Percentiles rank a stretch among this genome's conserved stretches.
These are phyloP conservation scores for Drosophila tsacasi DNA, from an alignment of 1,140 invertebrate genomes.

Conservation along the genomic window DNA sequence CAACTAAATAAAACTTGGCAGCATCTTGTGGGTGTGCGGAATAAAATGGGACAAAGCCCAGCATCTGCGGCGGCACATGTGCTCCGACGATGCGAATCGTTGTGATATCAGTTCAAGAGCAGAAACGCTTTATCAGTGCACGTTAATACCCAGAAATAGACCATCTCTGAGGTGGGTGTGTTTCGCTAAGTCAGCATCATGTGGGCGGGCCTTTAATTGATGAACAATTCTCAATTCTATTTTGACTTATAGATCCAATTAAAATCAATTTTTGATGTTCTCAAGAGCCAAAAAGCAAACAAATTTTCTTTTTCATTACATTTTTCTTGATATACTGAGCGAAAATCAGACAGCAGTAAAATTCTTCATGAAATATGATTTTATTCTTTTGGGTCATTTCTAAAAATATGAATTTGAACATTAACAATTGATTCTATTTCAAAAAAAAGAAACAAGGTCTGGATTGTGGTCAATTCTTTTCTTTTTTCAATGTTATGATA, in stretches of 20 bases:
- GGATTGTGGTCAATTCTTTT: background rate
- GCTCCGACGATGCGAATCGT: constrained; percentile 26
- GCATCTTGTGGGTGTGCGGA: constrained; percentile 42
- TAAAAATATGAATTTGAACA: constrained; percentile 8
- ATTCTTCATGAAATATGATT: background rate
- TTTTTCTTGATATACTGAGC: constrained; percentile 9
- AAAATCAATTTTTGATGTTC: constrained; percentile 24
- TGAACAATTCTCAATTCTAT: constrained; percentile 14
- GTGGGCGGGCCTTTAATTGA: constrained; percentile 18
- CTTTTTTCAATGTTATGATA: too few relatives aligned
- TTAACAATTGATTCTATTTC: background rate
- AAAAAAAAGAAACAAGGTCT: too few relatives aligned
- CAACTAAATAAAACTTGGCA: constrained; percentile 69
- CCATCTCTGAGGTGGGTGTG: constrained; percentile 12
- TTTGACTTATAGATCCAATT: constrained; percentile 26
- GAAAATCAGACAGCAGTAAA: constrained; percentile 9
- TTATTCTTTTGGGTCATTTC: background rate
- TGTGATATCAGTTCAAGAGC: constrained; percentile 47
- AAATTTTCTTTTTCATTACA: constrained; percentile 21
- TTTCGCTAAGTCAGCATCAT: background rate
- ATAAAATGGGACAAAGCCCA: constrained; percentile 30
- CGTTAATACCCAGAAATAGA: constrained; percentile 32
- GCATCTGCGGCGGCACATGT: constrained; percentile 32
- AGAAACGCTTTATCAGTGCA: constrained; percentile 35
- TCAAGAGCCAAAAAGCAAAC: constrained; percentile 19